Base-by-base conservation (phyloP, 2,113 vertebrate species). In the Protobothrops mucrosquamatus region DNA sequence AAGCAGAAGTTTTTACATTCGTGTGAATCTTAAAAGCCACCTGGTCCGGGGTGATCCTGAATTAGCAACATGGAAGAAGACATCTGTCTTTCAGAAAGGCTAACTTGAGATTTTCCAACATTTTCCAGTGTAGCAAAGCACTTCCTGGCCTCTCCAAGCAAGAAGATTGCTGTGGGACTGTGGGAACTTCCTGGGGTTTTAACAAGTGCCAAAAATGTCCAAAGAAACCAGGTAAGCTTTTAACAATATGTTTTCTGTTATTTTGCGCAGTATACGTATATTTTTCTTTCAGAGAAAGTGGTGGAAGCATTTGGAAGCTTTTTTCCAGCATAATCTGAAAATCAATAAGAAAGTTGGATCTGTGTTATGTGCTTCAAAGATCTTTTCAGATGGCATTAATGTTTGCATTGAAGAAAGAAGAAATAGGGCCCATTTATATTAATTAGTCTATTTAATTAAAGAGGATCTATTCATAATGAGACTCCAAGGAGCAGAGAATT, bases 181-280 rank as follows among this genome's bases (percentile, higher is more conserved):
- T 99, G 91, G 99, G 99, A 74, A 99, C 99, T 55, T 99, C 99
- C 96, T 99, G 99, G 99, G 99, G 99, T 91, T 99, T 99, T 97
- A 97, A 99, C 97, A 99, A 99, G 97, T 99, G 99, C 97, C 98
- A 99, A 95, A 99, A 99, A 95, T 99, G 99, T 97, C 99, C 99
- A 91, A 98, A 98, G 96, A 99, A 99, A 97, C 97, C 98, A 0
- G 97, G 99, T 99, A 98, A 98, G 98, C 98, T 39, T 87, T 89
- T 93, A 92, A 10, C 8, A 14, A 15, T 91, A 14, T 56, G 46
- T 59, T 24, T 69, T 94, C 64, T 54, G 26, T 9, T 81, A 43
- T 81, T 81, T 81, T 92, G 57, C 23, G 34, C 10, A 29, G 39
- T 55, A 54, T 20, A 85, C 1, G 3, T 89, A 48, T 85, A 85